Base-by-base conservation (phyloP, 1,140 invertebrate species). In the Drosophila busckii region DNA sequence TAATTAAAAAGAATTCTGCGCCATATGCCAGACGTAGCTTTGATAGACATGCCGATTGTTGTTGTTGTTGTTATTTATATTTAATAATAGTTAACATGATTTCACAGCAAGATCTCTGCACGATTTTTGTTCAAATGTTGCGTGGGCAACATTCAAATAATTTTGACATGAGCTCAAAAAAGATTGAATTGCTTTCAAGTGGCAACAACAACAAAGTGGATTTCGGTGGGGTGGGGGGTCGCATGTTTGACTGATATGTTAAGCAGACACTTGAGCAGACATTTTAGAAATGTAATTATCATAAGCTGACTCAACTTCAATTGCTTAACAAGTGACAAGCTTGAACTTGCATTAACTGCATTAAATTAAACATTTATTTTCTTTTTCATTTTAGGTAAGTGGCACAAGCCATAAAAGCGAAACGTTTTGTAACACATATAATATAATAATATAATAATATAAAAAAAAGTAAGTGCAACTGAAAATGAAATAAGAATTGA, bases 61-160 rank as follows among this genome's bases (percentile, higher is more conserved):
- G 60, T 50, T 45, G 38, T 58, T 62, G 37, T 58, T 70, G 60
- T 55, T 55, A 59, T 59, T 56, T 78, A 68, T 80, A 76, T 78
- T 78, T 78, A 82, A 78, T 78, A 80, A 80, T 73, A 78, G 73
- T 73, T 80, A 78, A 78, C 73, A 78, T 78, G 75, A 67, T 78
- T 82, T 62, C 46, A 50, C 16, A 25, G 42, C 13, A 17, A 10
- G 7, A 25, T 59, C 65, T 50, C 55, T 53, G 73, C 73, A 78
- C 73, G 73, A 78, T 64, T 78, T 82, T 80, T 78, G 73, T 82
- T 60, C 50, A 38, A 23, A 25, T 28, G 42, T 59, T 80, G 73
- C 68, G 73, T 78, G 73, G 73, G 73, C 60, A 58, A 67, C 44
- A 73, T 73, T 78, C 75, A 78, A 80, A 78, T 82, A 31, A 59